phyloP scores from a whole-genome alignment of 2,888 invertebrate species.

The Eurytoma californica region DNA sequence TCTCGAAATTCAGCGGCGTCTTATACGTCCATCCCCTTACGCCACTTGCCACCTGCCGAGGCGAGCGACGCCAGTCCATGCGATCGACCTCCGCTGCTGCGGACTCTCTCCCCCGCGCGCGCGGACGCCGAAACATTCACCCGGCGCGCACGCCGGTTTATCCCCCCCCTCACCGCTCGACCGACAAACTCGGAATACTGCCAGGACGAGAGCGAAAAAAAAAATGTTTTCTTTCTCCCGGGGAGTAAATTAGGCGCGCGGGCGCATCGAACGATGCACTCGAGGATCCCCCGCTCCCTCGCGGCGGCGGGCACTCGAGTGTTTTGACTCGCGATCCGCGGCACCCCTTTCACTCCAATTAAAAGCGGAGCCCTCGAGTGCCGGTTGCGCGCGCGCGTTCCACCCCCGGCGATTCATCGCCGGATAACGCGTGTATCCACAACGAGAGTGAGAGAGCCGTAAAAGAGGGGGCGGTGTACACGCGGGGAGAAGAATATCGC shows the following conservation, averaged over 20 bases:
- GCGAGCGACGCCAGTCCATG: too few relatives aligned
- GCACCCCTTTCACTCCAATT: constrained; percentile 45
- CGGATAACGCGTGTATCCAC: too few relatives aligned
- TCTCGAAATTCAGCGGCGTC: constrained; percentile 5
- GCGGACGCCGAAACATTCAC: background rate
- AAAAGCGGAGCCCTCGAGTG: constrained; percentile 34
- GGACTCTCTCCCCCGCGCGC: background rate
- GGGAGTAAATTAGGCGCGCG: background rate
- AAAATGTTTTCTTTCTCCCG: background rate
- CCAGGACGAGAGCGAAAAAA: background rate
- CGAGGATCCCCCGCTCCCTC: background rate
- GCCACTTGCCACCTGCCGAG: background rate
- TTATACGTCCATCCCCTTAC: background rate
- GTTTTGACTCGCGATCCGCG: constrained; percentile 32
- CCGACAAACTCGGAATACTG: background rate
- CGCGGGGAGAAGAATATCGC: too few relatives aligned
- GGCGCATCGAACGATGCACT: background rate
- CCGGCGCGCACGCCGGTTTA: background rate
- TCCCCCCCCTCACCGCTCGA: background rate
- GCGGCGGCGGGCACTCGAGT: constrained; percentile 21
- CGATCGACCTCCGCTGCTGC: too few relatives aligned
- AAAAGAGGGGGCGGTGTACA: too few relatives aligned
- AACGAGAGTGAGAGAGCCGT: too few relatives aligned
- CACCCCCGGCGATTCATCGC: background rate
- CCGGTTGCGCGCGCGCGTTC: background rate